These are phyloP conservation scores for Anthoptus insignis DNA, from an alignment of 2,888 invertebrate genomes.

Conservation along the genomic window DNA sequence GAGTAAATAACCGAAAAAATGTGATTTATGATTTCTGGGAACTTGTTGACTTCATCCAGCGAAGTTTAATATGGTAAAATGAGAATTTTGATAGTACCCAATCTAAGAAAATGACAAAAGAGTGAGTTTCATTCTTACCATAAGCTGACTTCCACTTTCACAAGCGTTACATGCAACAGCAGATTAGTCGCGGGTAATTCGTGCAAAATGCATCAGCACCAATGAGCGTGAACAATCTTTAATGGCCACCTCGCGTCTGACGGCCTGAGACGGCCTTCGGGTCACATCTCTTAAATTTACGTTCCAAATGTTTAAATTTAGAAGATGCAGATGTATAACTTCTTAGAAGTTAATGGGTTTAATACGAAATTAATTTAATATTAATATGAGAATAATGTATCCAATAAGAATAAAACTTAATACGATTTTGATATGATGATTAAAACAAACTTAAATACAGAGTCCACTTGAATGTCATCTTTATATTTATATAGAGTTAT, in stretches of 20 bases:
- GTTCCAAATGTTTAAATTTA: slow-evolving; percentile 1
- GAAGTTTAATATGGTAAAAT: no score
- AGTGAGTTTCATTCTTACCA: slow-evolving; percentile 15
- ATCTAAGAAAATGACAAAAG: slow-evolving; percentile 15
- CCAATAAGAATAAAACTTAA: no score
- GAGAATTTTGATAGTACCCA: slow-evolving; percentile 10
- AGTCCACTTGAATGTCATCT: no score
- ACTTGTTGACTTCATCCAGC: no score
- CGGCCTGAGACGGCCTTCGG: slow-evolving; percentile 39
- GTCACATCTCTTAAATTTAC: background rate
- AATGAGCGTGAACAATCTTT: slow-evolving; percentile 50
- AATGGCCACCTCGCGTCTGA: slow-evolving; percentile 40
- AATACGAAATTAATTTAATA: background rate
- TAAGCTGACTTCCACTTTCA: slow-evolving; percentile 44
- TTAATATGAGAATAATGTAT: no score
- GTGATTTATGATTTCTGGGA: no score
- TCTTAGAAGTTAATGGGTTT: no score
- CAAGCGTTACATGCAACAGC: slow-evolving; percentile 40
- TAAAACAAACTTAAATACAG: no score
- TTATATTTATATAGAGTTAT: no score
- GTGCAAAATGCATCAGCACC: slow-evolving; percentile 40
- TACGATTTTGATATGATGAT: no score
- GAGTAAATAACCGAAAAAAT: no score
- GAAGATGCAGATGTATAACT: no score
- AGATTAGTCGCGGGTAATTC: slow-evolving; percentile 44